Evolutionary conservation across 2,888 invertebrate genomes (phyloP), one percentile per base, ranked within the genome.

Genomic region (Drosophila aldrichi): DNA sequence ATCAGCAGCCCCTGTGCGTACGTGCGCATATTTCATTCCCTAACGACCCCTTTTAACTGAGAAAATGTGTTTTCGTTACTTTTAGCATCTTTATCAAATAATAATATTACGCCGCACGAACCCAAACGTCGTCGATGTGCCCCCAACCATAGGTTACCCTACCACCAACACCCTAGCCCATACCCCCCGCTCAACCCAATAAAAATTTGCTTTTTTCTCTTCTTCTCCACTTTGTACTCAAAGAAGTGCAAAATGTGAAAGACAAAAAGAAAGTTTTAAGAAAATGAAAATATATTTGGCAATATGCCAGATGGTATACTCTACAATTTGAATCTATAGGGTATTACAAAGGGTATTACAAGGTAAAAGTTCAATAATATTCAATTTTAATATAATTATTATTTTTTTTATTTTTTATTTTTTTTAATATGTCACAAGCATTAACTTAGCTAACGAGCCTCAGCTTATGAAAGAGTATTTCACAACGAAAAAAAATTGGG

Each of bases 1-100:
- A 79, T 61, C 71, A 57, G 77, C 71, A 57, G 77, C 75, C 60
- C 72, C 80, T 62, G 88, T 87, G 89, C 88, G 89, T 90, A 91
- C 91, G 91, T 91, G 91, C 87, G 89, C 91, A 91, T 91, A 91
- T 91, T 91, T 91, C 89, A 91, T 90, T 90, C 85, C 82, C 89
- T 91, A 91, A 91, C 91, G 91, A 91, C 91, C 91, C 91, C 91
- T 91, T 91, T 91, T 91, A 91, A 91, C 91, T 89, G 86, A 84
- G 81, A 91, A 91, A 91, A 91, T 91, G 91, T 91, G 91, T 91
- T 91, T 91, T 91, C 90, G 88, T 91, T 91, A 91, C 90, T 90
- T 88, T 89, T 90, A 90, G 89, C 90, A 91, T 91, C 91, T 91
- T 91, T 91, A 91, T 91, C 91, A 91, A 91, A 91, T 91, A 91